Conservation (phyloP, 2,888 invertebrate genomes). For the Cyaniris semiargus region DNA sequence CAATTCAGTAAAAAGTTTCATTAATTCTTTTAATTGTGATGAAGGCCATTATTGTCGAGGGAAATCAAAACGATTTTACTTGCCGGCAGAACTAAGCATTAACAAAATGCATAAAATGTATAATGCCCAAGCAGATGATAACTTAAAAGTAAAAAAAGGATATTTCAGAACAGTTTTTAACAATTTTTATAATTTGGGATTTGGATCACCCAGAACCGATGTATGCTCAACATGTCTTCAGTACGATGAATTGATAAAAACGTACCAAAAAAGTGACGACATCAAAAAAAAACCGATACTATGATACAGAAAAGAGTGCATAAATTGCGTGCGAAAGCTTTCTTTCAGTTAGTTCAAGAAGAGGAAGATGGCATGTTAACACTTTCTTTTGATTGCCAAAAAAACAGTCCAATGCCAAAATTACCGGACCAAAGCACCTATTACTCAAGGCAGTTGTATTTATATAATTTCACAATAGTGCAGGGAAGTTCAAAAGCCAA, state of each 20-base stretch:
- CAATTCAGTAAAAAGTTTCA: conserved; percentile 40
- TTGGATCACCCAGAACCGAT: conserved; percentile 39
- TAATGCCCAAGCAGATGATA: conserved; percentile 37
- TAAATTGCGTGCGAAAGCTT: conserved; percentile 30
- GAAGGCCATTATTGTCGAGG: conserved; percentile 45
- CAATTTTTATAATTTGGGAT: conserved; percentile 37
- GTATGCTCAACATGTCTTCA: conserved; percentile 37
- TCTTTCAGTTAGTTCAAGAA: conserved; percentile 30
- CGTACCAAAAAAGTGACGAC: conserved; percentile 24
- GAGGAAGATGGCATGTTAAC: conserved; percentile 26
- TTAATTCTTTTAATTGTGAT: conserved; percentile 40
- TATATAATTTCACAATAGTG: conserved; percentile 29
- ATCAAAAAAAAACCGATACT: conserved; percentile 26
- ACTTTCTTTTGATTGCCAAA: conserved; percentile 13
- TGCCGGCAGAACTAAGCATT: conserved; percentile 40
- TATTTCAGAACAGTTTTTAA: conserved; percentile 38
- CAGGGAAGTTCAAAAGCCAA: conserved; percentile 30
- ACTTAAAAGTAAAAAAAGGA: conserved; percentile 38
- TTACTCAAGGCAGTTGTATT: conserved; percentile 31
- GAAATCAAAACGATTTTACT: conserved; percentile 38
- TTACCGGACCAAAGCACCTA: conserved; percentile 29
- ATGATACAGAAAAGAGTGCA: conserved; percentile 27
- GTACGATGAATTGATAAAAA: conserved; percentile 31
- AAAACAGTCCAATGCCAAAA: conserved; percentile 29
- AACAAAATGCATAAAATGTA: conserved; percentile 41